Conservation (phyloP, 2,888 invertebrate genomes). For the Aleiodes leptofemur region DNA sequence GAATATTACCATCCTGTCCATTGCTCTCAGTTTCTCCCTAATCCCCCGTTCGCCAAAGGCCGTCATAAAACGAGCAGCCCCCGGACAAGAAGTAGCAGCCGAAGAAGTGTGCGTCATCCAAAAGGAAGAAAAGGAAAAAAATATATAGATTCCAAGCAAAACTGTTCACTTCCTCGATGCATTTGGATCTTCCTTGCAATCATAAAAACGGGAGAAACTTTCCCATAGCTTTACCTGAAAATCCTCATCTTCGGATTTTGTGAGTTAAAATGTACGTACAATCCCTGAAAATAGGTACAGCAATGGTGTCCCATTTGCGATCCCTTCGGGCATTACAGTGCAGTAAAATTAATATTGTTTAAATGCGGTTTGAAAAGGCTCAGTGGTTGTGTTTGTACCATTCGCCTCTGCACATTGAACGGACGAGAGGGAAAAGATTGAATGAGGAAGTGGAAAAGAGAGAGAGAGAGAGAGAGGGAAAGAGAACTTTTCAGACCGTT, state of each 20-base stretch:
- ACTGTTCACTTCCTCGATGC: constrained; percentile 16
- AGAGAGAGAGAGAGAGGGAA: constrained; percentile 15
- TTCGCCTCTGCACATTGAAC: constrained; percentile 2
- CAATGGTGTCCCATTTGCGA: constrained; percentile 50
- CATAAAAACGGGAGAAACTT: constrained; percentile 24
- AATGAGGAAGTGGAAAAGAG: constrained; percentile 12
- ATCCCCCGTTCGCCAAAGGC: constrained; percentile 30
- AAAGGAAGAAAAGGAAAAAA: neutral
- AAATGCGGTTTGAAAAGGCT: constrained; percentile 64
- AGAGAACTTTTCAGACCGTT: constrained; percentile 12
- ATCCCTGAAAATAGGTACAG: constrained; percentile 22
- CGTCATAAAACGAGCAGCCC: constrained; percentile 8
- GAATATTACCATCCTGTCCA: neutral
- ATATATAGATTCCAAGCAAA: neutral
- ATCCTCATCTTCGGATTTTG: neutral
- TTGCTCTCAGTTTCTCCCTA: constrained; percentile 10
- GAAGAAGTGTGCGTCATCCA: constrained; percentile 24
- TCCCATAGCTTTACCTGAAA: constrained; percentile 22
- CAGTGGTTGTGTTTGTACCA: constrained; percentile 22
- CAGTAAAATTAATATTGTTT: constrained; percentile 65
- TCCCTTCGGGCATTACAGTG: constrained; percentile 47
- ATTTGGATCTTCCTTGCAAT: constrained; percentile 9
- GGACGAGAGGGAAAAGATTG: neutral
- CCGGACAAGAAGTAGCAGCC: no score
- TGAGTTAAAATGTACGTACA: constrained; percentile 8